These are phyloP conservation scores for Dryomyza anilis DNA, from an alignment of 2,888 invertebrate genomes.

Conservation along the genomic window DNA sequence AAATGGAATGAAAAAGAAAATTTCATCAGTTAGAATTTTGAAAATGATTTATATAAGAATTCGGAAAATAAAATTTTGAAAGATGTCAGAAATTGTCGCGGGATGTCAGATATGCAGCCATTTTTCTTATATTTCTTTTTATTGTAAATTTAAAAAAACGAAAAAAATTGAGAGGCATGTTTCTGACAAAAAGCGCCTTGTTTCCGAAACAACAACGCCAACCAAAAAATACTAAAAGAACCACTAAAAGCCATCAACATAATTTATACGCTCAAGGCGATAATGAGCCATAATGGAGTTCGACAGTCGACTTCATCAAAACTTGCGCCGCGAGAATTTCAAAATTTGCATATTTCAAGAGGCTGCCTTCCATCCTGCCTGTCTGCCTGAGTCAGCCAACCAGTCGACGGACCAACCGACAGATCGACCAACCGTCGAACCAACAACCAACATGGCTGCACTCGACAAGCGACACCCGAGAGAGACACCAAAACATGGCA, in stretches of 20 bases:
- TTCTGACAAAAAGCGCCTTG: not conserved
- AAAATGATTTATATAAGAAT: too few relatives aligned
- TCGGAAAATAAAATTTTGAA: too few relatives aligned
- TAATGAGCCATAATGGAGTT: conserved; percentile 61
- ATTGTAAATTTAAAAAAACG: too few relatives aligned
- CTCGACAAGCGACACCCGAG: conserved; percentile 20
- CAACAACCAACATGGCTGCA: conserved; percentile 22
- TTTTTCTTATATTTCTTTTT: too few relatives aligned
- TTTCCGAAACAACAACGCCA: conserved; percentile 2
- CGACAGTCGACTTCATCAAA: conserved; percentile 39
- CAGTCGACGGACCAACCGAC: too few relatives aligned
- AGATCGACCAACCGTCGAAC: not conserved
- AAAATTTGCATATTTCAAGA: conserved; percentile 2
- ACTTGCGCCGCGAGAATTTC: conserved; percentile 2
- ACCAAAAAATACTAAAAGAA: not conserved
- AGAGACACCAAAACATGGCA: conserved; percentile 45
- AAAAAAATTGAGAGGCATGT: too few relatives aligned
- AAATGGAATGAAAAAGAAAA: too few relatives aligned
- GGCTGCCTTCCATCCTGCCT: too few relatives aligned
- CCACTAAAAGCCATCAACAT: conserved; percentile 54
- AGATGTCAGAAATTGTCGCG: too few relatives aligned
- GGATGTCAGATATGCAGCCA: too few relatives aligned
- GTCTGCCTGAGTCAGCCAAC: too few relatives aligned
- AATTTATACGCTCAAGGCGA: conserved; percentile 61
- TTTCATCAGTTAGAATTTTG: too few relatives aligned